Base-by-base conservation (phyloP, 2,888 invertebrate genomes). In the Trichopria drosophilae region DNA sequence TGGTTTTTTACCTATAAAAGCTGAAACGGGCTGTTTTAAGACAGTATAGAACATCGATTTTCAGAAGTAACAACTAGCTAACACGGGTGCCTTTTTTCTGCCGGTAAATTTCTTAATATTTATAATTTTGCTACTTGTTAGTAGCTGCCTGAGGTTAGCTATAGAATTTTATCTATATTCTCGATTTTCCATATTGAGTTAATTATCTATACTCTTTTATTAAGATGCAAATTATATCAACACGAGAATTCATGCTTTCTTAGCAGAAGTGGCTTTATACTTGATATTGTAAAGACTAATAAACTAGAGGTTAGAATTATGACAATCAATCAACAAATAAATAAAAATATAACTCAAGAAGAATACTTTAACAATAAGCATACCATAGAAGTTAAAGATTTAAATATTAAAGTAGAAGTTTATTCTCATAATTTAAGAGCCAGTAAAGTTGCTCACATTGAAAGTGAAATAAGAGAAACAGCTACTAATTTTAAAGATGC, bases 401-500 rank as follows among this genome's bases (percentile, higher is more conserved):
- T 43, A 43, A 43, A 43, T 15, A 43, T 43, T 43, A 43, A 43
- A 43, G 43, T 43, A 43, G 43, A 43, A 24, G 43, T 43, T 43
- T 43, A 43, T 43, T 43, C 43, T 43, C 43, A 43, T 13, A 43
- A 43, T 43, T 43, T 43, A 26, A 44, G 44, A 44, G 44, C 44
- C 34, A 44, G 44, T 44, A 44, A 44, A 35, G 44, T 44, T 44
- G 44, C 35, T 44, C 34, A 35, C 44, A 35, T 44, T 44, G 44
- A 44, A 44, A 44, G 44, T 44, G 44, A 44, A 36, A 35, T 44
- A 44, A 44, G 44, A 44, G 44, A 44, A 44, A 44, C 44, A 44
- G 44, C 44, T 44, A 35, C 44, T 44, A 44, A 44, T 44, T 44
- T 44, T 44, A 44, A 44, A 44, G 18, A 44, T 36, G 44, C 44